Base-by-base conservation (phyloP, 2,797 vertebrate species). In the Adrianichthys oophorus region DNA sequence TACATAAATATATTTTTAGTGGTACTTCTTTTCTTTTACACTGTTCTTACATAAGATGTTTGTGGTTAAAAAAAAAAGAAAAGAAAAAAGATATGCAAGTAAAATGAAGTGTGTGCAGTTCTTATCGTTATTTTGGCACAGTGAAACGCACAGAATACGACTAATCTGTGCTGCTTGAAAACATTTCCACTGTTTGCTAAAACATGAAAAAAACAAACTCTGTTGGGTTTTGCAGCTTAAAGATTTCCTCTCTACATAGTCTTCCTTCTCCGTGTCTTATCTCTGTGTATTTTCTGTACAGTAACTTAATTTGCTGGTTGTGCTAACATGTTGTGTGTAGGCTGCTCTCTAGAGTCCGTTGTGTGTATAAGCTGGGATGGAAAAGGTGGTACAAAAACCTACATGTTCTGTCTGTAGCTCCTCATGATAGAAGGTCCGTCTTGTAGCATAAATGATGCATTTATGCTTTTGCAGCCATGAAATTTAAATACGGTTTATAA, bases 31-130 rank as follows among this genome's bases (percentile, higher is more conserved):
- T 66, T 84, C 65, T 74, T 85, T 79, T 70, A 76, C 80, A 80
- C 77, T 85, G 78, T 84, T 72, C 57, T 74, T 80, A 72, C 74
- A 77, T 84, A 80, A 78, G 62, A 76, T 74, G 62, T 85, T 79
- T 80, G 79, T 79, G 74, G 83, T 72, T 52, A 72, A 74, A 77
- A 69, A 26, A 13, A 80, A 76, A 66, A 21, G 64, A 59, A 78
- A 56, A 77, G 50, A 37, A 54, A 72, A 74, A 77, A 65, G 23
- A 80, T 74, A 79, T 85, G 79, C 83, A 87, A 80, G 78, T 68
- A 21, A 68, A 59, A 78, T 56, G 45, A 77, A 52, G 52, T 7
- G 59, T 78, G 65, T 0, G 17, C 42, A 19, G 58, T 4, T 1
- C 16, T 2, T 58, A 58, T 40, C 57, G 21, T 48, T 80, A 56